Percentiles rank a stretch among this genome's conserved stretches.
These are phyloP conservation scores for Masnerella sp. DNA, from an alignment of 2,888 invertebrate genomes.

Conservation along the genomic window DNA sequence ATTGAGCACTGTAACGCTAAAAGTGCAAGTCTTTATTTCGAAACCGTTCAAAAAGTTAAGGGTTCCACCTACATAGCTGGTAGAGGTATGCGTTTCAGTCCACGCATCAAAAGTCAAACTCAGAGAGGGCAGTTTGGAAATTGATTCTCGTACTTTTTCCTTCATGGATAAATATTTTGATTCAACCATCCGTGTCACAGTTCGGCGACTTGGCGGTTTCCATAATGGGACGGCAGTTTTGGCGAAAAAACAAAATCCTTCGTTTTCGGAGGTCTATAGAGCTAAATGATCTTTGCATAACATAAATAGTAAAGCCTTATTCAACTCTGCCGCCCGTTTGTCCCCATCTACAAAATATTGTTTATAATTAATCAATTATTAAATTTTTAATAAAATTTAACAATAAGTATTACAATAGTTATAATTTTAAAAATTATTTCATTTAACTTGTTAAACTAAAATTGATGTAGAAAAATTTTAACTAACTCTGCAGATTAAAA, in stretches of 20 bases:
- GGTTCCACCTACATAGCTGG: constrained; percentile 33
- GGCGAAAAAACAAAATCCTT: constrained; percentile 25
- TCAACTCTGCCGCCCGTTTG: constrained; percentile 7
- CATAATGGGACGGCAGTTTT: constrained; percentile 27
- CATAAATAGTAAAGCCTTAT: constrained; percentile 31
- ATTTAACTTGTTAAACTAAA: too few relatives aligned
- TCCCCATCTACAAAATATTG: constrained; percentile 29
- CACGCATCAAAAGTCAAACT: constrained; percentile 33
- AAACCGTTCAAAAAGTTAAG: constrained; percentile 23
- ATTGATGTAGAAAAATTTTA: too few relatives aligned
- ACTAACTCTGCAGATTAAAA: too few relatives aligned
- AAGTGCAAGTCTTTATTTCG: constrained; percentile 81
- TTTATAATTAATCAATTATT: not conserved
- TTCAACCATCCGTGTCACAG: constrained; percentile 8
- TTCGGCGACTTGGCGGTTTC: constrained; percentile 23
- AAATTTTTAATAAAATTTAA: not conserved
- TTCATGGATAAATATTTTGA: constrained; percentile 12
- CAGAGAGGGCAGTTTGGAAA: constrained; percentile 1
- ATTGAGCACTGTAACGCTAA: constrained; percentile 88
- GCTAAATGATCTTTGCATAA: constrained; percentile 30
- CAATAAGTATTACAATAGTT: too few relatives aligned
- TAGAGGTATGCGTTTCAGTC: constrained; percentile 23
- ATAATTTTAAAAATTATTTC: too few relatives aligned
- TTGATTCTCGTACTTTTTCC: not conserved
- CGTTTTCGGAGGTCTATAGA: constrained; percentile 26